A percentile compares a stretch with the other conserved stretches of the same genome.
These are phyloP conservation scores for Andrena bucephala DNA, from an alignment of 2,888 invertebrate species.

Conservation along the genomic window DNA sequence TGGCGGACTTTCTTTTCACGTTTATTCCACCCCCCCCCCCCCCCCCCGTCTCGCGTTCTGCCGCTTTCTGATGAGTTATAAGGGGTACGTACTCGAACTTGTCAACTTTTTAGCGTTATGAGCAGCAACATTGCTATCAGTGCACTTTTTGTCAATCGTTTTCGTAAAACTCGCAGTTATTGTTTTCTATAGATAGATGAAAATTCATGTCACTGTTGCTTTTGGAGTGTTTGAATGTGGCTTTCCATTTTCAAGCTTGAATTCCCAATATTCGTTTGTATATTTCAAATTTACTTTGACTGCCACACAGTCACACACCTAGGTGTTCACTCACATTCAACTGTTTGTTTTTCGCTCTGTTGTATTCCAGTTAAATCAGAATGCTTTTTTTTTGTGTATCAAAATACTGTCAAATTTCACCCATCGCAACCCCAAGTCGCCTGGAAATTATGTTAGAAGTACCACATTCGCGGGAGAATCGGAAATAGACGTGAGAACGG, in stretches of 20 bases:
- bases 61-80: conserved; percentile 10
- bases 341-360: too few relatives aligned
- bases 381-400: too few relatives aligned
- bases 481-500: background rate
- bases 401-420: too few relatives aligned
- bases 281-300: too few relatives aligned
- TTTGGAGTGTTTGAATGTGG: background rate
- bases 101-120: background rate
- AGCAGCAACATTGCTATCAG: background rate
- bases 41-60: conserved; percentile 1
- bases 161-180: background rate
- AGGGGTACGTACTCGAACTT: background rate
- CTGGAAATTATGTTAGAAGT: background rate
- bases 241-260: too few relatives aligned
- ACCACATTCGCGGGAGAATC: background rate
- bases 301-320: too few relatives aligned
- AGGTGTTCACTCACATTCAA: too few relatives aligned
- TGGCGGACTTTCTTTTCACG: conserved; percentile 36
- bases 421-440: too few relatives aligned
- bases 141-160: background rate
- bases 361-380: too few relatives aligned
- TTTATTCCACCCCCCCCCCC: conserved; percentile 22
- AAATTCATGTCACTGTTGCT: background rate
- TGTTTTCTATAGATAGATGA: background rate
- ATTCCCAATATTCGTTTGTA: too few relatives aligned